Base-by-base conservation (phyloP, 2,888 invertebrate genomes). In the Callyntrura guangdongensis region DNA sequence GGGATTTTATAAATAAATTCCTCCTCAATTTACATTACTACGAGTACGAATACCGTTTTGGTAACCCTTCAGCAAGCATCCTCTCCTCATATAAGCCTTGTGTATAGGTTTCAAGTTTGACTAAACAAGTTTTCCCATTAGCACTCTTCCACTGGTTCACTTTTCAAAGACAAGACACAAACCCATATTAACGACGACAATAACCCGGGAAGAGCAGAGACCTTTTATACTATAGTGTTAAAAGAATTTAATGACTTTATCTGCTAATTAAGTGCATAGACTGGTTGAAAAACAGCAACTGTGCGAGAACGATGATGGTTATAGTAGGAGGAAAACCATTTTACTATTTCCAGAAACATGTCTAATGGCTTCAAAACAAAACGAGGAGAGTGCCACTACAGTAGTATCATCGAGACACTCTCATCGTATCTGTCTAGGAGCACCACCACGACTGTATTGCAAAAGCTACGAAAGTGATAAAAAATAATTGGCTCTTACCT, bases 221-320 rank as follows among this genome's bases (percentile, higher is more conserved):
- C 61, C 45, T 22, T 12, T 6, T 2, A 0, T 12, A 22, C 25
- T 2, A 3, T 12, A 81, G 74, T 22, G 74, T n/a, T 59, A 81
- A 59, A 79, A 81, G 59, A 81, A 81, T 67, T 69, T 69, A 69
- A 84, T 84, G 69, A 84, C 84, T 84, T 84, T 53, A 84, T 84
- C 84, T 56, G 53, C 84, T 72, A 84, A 84, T 84, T 84, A 84
- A 84, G 64, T 36, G 59, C n/a, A 27, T 8, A n/a, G 25, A n/a
- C 25, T 77, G 49, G 22, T 14, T 53, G 53, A 59, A 36, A 36
- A 27, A 81, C 17, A 36, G 17, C 27, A 59, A 17, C 59, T 17
- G 22, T 45, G 11, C 36, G 36, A 36, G 36, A 36, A 6, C 36
- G 36, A 36, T 36, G 22, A 36, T 67, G 47, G 49, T 25, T 27